These are phyloP conservation scores for Cyanoramphus novaezelandiae DNA, from an alignment of 2,113 vertebrate species.

Conservation along the genomic window DNA sequence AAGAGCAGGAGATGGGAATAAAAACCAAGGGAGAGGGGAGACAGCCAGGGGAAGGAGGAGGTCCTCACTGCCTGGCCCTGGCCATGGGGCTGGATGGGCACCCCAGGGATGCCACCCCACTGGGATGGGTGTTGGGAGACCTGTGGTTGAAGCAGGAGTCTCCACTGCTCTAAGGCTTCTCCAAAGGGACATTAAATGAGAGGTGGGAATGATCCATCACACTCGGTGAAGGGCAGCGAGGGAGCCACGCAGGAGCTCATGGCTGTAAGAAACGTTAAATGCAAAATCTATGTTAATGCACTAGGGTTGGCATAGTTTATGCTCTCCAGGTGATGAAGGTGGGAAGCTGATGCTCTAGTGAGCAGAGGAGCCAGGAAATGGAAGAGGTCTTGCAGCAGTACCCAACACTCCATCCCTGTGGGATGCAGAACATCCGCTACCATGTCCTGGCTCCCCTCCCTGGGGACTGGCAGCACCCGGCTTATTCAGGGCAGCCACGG, in stretches of 20 bases:
- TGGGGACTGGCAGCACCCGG: background rate
- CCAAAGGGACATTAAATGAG: background rate
- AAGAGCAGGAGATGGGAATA: background rate
- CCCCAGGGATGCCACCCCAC: background rate
- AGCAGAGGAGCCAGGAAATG: background rate
- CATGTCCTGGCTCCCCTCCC: background rate
- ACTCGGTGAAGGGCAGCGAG: background rate
- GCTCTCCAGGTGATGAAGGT: background rate
- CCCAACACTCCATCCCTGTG: background rate
- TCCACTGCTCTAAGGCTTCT: background rate
- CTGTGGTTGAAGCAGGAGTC: background rate
- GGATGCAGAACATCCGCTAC: background rate
- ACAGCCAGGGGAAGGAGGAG: background rate
- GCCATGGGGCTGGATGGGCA: background rate
- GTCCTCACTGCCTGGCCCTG: background rate
- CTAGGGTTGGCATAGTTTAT: background rate
- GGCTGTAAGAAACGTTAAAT: background rate
- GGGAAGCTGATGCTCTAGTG: background rate
- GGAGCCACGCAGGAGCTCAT: background rate
- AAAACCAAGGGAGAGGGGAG: background rate
- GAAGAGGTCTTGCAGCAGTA: background rate
- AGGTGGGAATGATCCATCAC: background rate
- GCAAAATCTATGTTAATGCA: background rate
- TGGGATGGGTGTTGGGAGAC: background rate
- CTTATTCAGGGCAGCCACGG: background rate